phyloP scores from a whole-genome alignment of 2,888 invertebrate species.

The Drosophila dives region DNA sequence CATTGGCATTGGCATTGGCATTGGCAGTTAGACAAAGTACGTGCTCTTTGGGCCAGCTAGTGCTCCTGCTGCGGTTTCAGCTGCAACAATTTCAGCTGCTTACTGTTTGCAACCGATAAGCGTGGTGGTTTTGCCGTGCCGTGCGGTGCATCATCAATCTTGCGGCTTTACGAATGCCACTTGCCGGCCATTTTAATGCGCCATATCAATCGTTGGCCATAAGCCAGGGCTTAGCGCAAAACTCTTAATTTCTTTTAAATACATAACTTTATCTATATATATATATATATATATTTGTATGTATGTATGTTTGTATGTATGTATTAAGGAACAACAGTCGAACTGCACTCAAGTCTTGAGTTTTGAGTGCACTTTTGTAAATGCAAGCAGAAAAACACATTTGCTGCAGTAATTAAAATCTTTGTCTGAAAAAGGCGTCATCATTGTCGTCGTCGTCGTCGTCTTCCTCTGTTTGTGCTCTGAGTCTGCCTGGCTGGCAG shows the following conservation, averaged over 20 bases:
- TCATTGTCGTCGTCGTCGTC: conserved; percentile 49
- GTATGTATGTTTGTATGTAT: background rate
- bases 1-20: conserved; percentile 41
- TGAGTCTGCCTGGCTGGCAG: conserved; percentile 50
- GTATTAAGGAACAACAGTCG: conserved; percentile 6
- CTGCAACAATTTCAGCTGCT: conserved; percentile 7
- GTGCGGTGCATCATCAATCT: conserved; percentile 73
- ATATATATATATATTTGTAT: conserved; percentile 13
- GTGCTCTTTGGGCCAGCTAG: conserved; percentile 62
- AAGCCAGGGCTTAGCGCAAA: conserved; percentile 42
- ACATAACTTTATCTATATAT: conserved; percentile 22
- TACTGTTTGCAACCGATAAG: conserved; percentile 41
- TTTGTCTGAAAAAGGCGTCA: conserved; percentile 72
- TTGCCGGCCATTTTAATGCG: conserved; percentile 74
- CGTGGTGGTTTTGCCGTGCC: conserved; percentile 41
- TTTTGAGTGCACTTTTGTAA: conserved; percentile 58
- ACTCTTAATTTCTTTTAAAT: conserved; percentile 77
- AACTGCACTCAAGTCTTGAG: conserved; percentile 23
- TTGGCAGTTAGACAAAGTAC: conserved; percentile 81
- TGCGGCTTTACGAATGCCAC: conserved; percentile 60
- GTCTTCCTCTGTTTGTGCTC: conserved; percentile 51
- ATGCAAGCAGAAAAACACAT: conserved; percentile 54
- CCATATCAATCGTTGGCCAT: conserved; percentile 74
- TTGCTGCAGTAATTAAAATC: conserved; percentile 77
- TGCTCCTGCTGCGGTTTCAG: conserved; percentile 30